Percentiles rank a stretch among this genome's conserved stretches.
phyloP scores from a whole-genome alignment of 2,113 vertebrate genomes.

The Coptodon bakossiorum region DNA sequence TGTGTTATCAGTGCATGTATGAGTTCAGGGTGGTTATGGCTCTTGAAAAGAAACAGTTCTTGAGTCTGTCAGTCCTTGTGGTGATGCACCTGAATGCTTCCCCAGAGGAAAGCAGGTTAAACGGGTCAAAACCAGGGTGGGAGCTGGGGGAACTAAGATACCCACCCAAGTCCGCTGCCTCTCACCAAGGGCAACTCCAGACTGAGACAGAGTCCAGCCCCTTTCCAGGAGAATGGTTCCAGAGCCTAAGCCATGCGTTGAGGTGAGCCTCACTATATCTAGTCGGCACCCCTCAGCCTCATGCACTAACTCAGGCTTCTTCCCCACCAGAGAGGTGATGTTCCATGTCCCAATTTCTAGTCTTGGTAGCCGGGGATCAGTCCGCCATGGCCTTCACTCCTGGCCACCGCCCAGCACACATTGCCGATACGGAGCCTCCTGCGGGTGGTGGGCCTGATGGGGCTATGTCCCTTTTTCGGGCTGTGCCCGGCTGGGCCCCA shows the following conservation, averaged over 20 bases:
- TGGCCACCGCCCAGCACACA: neutral
- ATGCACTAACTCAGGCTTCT: neutral
- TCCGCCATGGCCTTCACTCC: neutral
- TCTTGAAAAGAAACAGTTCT: neutral
- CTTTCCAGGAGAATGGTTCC: neutral
- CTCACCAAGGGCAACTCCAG: neutral
- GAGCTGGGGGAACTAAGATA: neutral
- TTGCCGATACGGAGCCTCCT: too few relatives aligned
- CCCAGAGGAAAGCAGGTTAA: neutral
- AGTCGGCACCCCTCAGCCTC: neutral
- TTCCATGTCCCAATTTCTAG: neutral
- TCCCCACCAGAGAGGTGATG: neutral
- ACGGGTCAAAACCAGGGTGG: neutral
- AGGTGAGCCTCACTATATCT: neutral
- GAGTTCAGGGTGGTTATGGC: neutral
- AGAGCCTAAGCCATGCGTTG: neutral
- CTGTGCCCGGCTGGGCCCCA: too few relatives aligned
- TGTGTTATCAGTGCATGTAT: neutral
- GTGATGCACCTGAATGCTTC: neutral
- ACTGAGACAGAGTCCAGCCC: neutral
- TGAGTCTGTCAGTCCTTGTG: neutral
- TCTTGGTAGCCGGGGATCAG: neutral
- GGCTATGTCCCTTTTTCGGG: too few relatives aligned
- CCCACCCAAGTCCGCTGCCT: neutral
- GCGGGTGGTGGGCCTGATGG: too few relatives aligned